These are phyloP conservation scores for Orientallactaga sibirica DNA, from an alignment of 2,797 vertebrate species.

Conservation along the genomic window DNA sequence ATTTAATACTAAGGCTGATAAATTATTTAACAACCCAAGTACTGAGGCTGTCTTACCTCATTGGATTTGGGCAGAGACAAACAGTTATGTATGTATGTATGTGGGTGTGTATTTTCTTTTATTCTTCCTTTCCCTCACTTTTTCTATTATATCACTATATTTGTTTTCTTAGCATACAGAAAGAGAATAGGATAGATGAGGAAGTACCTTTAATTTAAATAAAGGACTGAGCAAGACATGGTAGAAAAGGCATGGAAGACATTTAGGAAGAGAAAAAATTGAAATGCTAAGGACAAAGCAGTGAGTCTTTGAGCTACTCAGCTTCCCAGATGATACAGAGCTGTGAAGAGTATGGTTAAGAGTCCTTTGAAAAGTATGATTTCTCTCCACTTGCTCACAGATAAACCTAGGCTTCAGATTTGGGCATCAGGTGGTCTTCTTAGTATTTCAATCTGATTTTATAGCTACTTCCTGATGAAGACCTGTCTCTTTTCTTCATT, in stretches of 20 bases:
- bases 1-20: neutral
- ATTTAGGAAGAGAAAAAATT: slow-evolving; percentile 63
- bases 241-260: slow-evolving; percentile 63
- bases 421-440: slow-evolving; percentile 74
- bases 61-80: too few species aligned
- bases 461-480: slow-evolving; percentile 68
- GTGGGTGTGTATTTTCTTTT: neutral
- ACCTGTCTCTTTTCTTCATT: slow-evolving; percentile 69
- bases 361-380: slow-evolving; percentile 72
- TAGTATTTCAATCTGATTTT: slow-evolving; percentile 79
- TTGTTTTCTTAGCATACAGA: neutral
- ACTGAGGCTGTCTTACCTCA: too few species aligned
- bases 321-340: neutral
- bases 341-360: slow-evolving; percentile 46
- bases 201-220: slow-evolving; percentile 47
- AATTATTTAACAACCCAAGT: slow-evolving; percentile 12
- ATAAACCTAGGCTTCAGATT: slow-evolving; percentile 71
- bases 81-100: too few species aligned
- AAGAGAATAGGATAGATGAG: slow-evolving; percentile 40
- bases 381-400: slow-evolving; percentile 63
- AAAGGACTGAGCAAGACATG: neutral
- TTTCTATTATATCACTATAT: neutral
- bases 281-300: slow-evolving; percentile 56
- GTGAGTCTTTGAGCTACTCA: slow-evolving; percentile 60
- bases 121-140: neutral